Base-by-base conservation (phyloP, 2,888 invertebrate species). In the Cantharis flavilabris region DNA sequence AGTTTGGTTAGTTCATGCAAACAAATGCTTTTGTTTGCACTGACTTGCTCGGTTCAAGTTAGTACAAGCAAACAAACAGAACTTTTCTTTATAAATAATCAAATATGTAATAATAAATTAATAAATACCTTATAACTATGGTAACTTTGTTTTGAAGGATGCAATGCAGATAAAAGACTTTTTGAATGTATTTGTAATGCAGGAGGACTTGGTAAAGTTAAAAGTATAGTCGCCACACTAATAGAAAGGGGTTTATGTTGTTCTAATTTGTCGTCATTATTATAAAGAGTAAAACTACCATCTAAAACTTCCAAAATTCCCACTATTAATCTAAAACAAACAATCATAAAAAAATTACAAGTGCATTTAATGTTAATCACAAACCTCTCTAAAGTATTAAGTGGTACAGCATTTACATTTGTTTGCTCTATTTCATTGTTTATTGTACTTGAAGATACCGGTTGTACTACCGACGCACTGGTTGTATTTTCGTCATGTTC, bases 161-260 rank as follows among this genome's bases (percentile, higher is more conserved):
- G 94, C 33, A 98, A 88, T 0, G 97, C 94, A 0, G 96, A 93
- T 82, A 98, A 88, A 76, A 98, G 91, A 28, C 94, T 94, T 85
- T 96, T 97, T 2, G 96, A 95, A 78, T 94, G 93, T 73, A 93
- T 91, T 86, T 95, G 94, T 7, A 96, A 93, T 10, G 91, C 90
- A 71, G 92, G 90, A 1, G 94, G 94, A 14, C 94, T 93, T 1
- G 95, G 94, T 80, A 95, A 86, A 14, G 93, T 92, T 62, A 96
- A 86, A 64, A 94, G 88, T 78, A 89, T 89, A 0, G 93, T 93
- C 7, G 94, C 92, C 5, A 94, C 91, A 70, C 92, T 92, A 23
- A 94, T 89, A 0, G 94, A 92, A 23, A 90, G 89, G 18, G 90
- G 88, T 81, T 91, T 90, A 73, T 90, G 87, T 4, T 85, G 86